These are phyloP conservation scores for Trichosurus vulpecula DNA, from an alignment of 2,797 vertebrate species.

Conservation along the genomic window DNA sequence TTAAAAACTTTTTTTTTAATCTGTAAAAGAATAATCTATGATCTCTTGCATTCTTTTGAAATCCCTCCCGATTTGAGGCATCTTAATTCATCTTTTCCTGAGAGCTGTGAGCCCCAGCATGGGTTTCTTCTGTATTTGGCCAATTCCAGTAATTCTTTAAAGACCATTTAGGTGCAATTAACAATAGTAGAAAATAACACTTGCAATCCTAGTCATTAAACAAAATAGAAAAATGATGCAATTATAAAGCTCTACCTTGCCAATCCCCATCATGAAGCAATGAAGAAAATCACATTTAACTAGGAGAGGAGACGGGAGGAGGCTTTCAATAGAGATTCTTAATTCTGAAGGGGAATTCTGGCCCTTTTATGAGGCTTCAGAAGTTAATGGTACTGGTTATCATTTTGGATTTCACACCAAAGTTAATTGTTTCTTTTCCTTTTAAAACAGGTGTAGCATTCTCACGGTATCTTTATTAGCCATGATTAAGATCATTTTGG, in stretches of 20 bases:
- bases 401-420: not conserved
- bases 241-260: not conserved
- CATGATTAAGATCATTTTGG: not conserved
- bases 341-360: not conserved
- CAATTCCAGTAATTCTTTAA: not conserved
- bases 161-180: not conserved
- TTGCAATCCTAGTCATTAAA: not conserved
- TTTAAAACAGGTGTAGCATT: not conserved
- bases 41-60: not conserved
- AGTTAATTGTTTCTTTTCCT: not conserved
- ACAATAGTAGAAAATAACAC: not conserved
- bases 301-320: not conserved
- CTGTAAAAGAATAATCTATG: not conserved
- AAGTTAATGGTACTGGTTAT: not conserved
- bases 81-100: not conserved
- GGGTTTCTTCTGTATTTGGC: not conserved
- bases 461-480: not conserved
- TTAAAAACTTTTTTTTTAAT: not conserved
- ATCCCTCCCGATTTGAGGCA: not conserved
- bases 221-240: not conserved
- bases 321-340: not conserved
- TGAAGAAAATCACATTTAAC: not conserved
- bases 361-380: not conserved
- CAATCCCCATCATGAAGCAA: not conserved
- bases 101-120: not conserved